A percentile compares a stretch with the other conserved stretches of the same genome.
Evolutionary conservation across 2,113 vertebrate species (phyloP).

Genomic region (Grus americana): DNA sequence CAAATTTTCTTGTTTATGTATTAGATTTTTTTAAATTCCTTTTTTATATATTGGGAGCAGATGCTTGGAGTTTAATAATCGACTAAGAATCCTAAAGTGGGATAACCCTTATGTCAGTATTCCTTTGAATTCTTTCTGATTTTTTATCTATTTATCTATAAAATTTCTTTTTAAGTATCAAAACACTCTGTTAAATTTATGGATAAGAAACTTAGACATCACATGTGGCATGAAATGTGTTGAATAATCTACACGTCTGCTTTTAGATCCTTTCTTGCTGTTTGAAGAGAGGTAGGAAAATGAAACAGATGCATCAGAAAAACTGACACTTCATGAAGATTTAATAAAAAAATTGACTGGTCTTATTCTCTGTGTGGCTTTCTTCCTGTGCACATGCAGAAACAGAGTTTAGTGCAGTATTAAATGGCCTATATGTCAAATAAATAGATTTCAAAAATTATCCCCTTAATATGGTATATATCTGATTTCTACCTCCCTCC

Average conservation of each 20-base stretch:
- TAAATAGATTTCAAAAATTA: background rate
- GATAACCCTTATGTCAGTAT: rapidly evolving
- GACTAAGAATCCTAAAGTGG: background rate
- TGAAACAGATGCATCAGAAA: background rate
- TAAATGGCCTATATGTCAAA: background rate
- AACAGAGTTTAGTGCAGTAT: background rate
- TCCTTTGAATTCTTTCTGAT: background rate
- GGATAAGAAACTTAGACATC: background rate
- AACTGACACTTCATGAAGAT: background rate
- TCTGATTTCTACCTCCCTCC: background rate
- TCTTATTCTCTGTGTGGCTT: background rate
- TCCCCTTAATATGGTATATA: background rate
- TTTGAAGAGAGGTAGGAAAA: background rate
- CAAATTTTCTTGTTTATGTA: background rate
- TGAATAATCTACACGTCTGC: background rate
- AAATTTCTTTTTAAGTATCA: background rate
- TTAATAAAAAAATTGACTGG: background rate
- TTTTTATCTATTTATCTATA: background rate
- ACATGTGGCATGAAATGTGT: background rate
- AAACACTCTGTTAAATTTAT: background rate
- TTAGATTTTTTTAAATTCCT: background rate
- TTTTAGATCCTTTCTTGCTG: background rate
- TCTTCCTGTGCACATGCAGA: background rate
- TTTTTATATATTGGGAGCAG: background rate
- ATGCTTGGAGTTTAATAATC: background rate